Base-by-base conservation (phyloP, 2,797 vertebrate genomes). In the Buceros bicornis region DNA sequence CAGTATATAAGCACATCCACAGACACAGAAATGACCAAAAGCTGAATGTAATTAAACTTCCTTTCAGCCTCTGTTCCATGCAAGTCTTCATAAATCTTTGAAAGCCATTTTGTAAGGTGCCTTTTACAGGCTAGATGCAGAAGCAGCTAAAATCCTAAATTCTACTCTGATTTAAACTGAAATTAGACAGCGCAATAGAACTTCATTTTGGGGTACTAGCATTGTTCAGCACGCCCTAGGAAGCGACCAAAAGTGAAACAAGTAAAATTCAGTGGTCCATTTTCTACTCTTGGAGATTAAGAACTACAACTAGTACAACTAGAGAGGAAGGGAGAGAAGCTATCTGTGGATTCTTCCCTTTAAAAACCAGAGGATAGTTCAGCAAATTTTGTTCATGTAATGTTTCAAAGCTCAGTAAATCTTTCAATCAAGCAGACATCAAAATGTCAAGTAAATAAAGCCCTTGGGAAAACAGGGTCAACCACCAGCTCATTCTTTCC, bases 31-130 rank as follows among this genome's bases (percentile, higher is more conserved):
- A 96, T 90, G 90, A 92, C 95, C 94, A 95, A 93, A 95, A 97
- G 95, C 95, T 82, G 91, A 95, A 93, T 78, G 87, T 90, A 96
- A 95, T 97, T 97, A 95, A 95, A 90, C 66, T 94, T 95, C 81
- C 88, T 88, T 94, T 94, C 84, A 85, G 92, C 73, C 82, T 82
- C 82, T 43, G 31, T 62, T 79, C 76, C 85, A 89, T 70, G 40
- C 70, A 82, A 93, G 86, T 87, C 90, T 73, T 82, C 95, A 95
- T 97, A 95, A 93, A 96, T 95, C 89, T 93, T 79, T 16, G 22
- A 33, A 91, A 93, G 69, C 43, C 67, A 48, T 80, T 94, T 78
- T 57, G 56, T 73, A 80, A 79, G 72, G n/a, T 64, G 53, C 43
- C 62, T 81, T 80, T 78, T 62, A 50, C 35, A 94, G 72, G 61